Percentiles rank a stretch among this genome's conserved stretches.
Conservation (phyloP, 2,113 vertebrate genomes). For the Panthera leo region DNA sequence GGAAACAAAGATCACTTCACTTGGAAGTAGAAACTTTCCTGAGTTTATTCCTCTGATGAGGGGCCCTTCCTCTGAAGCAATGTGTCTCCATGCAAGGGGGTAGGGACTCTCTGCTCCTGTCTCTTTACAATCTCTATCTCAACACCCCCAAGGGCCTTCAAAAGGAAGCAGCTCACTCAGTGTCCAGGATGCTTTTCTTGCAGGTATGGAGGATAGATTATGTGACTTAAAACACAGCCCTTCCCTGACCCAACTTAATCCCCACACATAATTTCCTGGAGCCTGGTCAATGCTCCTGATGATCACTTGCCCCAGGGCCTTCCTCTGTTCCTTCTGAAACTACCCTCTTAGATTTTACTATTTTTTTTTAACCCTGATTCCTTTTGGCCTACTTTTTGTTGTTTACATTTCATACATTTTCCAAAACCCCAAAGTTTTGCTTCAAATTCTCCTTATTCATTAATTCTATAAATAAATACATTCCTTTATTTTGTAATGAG, state of each 20-base stretch:
- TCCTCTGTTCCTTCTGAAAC: not conserved
- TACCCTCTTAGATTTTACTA: not conserved
- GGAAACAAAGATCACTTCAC: not conserved
- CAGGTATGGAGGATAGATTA: constrained; percentile 34
- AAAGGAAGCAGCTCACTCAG: constrained; percentile 22
- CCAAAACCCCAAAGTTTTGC: not conserved
- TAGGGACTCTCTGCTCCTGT: not conserved
- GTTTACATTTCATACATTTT: constrained; percentile 3
- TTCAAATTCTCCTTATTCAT: not conserved
- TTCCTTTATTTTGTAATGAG: not conserved
- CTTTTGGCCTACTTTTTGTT: not conserved
- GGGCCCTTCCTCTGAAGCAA: not conserved
- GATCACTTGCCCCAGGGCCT: not conserved
- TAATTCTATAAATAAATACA: not conserved
- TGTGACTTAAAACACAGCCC: constrained; percentile 2
- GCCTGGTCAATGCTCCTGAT: not conserved
- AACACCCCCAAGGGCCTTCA: not conserved
- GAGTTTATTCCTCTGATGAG: constrained; percentile 7
- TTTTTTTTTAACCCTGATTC: not conserved
- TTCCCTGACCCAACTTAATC: not conserved
- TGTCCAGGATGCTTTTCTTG: constrained; percentile 63
- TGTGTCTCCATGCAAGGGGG: not conserved
- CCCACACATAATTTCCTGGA: not conserved
- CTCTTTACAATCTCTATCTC: not conserved
- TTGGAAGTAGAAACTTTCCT: constrained; percentile 31